These are phyloP conservation scores for Ornithoptera priamus DNA, from an alignment of 2,888 invertebrate species.

Conservation along the genomic window DNA sequence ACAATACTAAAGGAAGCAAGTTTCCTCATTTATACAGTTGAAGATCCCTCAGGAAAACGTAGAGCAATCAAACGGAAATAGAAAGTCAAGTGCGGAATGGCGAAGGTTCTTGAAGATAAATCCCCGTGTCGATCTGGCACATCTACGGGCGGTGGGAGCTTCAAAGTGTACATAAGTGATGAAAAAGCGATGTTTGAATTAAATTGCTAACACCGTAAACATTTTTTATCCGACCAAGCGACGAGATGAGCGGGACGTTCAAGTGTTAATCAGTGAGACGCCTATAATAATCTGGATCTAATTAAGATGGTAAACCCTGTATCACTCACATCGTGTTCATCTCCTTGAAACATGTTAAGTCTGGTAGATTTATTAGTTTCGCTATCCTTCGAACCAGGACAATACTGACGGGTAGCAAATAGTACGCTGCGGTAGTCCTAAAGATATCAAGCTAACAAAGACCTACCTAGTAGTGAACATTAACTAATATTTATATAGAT, in stretches of 20 bases:
- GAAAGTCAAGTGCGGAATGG: conserved; percentile 67
- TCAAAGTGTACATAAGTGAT: conserved; percentile 15
- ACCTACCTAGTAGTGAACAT: too few species aligned
- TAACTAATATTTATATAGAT: too few species aligned
- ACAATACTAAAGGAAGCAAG: conserved; percentile 59
- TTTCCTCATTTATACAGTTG: conserved; percentile 62
- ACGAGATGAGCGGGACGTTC: too few species aligned
- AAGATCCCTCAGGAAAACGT: conserved; percentile 59
- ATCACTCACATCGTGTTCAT: too few species aligned
- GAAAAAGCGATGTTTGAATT: background rate
- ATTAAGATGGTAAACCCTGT: too few species aligned
- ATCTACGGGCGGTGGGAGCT: conserved; percentile 30
- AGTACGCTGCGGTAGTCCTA: background rate
- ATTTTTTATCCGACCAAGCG: background rate
- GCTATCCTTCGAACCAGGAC: too few species aligned
- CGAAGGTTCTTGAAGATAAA: conserved; percentile 55
- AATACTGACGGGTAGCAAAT: too few species aligned
- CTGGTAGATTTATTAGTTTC: too few species aligned
- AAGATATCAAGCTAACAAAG: background rate
- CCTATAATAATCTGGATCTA: too few species aligned
- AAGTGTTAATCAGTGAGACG: too few species aligned
- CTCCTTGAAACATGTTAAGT: background rate
- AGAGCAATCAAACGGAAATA: conserved; percentile 63
- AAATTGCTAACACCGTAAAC: background rate
- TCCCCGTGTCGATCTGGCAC: conserved; percentile 44